Evolutionary conservation across 2,797 vertebrate species (phyloP).

Genomic region (Xiphophorus birchmanni): DNA sequence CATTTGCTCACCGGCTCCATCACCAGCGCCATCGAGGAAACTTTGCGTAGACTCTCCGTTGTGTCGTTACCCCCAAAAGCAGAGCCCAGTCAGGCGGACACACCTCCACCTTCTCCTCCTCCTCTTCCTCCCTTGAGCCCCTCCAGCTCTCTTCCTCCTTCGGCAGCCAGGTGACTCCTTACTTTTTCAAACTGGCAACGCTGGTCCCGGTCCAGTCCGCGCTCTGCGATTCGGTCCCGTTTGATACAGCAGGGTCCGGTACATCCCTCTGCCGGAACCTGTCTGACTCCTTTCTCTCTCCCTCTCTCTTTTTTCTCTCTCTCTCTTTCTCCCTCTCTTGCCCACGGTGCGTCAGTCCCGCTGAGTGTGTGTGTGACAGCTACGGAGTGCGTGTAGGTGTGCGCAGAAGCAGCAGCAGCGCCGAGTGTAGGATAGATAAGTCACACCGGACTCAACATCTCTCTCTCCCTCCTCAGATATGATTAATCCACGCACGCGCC

Average conservation of each 20-base stretch:
- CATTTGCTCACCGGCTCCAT: conserved; percentile 99
- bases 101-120: conserved; percentile 25
- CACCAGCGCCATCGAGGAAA: conserved; percentile 91
- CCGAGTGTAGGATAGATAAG: conserved; percentile 57
- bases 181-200: conserved; percentile 9
- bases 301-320: conserved; percentile 18
- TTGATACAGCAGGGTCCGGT: conserved; percentile 59
- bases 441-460: conserved; percentile 58
- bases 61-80: conserved; percentile 31
- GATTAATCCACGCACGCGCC: conserved; percentile 66
- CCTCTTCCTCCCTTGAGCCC: not conserved
- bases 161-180: conserved; percentile 56
- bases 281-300: conserved; percentile 60
- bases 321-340: conserved; percentile 16
- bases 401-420: conserved; percentile 57
- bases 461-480: conserved; percentile 41
- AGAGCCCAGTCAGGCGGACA: conserved; percentile 25
- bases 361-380: conserved; percentile 17
- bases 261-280: conserved; percentile 60
- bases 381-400: conserved; percentile 53
- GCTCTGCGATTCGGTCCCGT: conserved; percentile 40
- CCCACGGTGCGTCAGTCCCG: conserved; percentile 46
- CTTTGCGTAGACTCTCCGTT: conserved; percentile 71
- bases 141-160: conserved; percentile 2
- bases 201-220: conserved; percentile 25